Evolutionary conservation across 2,888 invertebrate species (phyloP).

Genomic region (Germaria angustata): DNA sequence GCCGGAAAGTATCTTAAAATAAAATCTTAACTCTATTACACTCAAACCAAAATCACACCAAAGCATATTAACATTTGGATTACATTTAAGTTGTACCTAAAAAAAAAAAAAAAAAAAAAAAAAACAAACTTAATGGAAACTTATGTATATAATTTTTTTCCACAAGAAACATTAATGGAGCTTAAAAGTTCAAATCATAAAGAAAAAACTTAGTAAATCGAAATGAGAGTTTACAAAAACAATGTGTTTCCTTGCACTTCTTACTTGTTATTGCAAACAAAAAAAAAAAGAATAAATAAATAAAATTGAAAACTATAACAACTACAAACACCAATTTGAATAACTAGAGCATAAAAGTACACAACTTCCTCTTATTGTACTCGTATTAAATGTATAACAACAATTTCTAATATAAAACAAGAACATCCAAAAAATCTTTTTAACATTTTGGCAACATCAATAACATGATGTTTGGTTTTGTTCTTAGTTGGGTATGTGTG

Average conservation of each 20-base stretch:
- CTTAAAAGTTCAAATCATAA: background rate
- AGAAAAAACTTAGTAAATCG: background rate
- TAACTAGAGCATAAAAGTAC: constrained; percentile 48
- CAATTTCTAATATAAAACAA: constrained; percentile 34
- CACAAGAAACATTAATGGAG: background rate
- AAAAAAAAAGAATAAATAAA: background rate
- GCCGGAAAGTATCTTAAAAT: too few species aligned
- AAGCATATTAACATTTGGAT: too few species aligned
- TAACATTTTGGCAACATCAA: constrained; percentile 50
- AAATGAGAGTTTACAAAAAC: background rate
- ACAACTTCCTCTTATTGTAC: constrained; percentile 9
- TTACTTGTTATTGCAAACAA: background rate
- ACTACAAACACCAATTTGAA: constrained; percentile 39
- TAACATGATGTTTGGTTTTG: constrained; percentile 36
- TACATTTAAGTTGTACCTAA: too few species aligned
- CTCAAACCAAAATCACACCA: too few species aligned
- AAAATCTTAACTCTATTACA: too few species aligned
- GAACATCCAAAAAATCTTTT: constrained; percentile 39
- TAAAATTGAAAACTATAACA: background rate
- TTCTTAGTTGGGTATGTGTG: background rate
- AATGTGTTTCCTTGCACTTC: background rate
- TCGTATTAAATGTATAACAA: constrained; percentile 26
- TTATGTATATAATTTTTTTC: too few species aligned
- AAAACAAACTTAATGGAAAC: too few species aligned
- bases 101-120: too few species aligned